Conservation (phyloP, 2,888 invertebrate genomes). For the Drosophila pullipes region DNA sequence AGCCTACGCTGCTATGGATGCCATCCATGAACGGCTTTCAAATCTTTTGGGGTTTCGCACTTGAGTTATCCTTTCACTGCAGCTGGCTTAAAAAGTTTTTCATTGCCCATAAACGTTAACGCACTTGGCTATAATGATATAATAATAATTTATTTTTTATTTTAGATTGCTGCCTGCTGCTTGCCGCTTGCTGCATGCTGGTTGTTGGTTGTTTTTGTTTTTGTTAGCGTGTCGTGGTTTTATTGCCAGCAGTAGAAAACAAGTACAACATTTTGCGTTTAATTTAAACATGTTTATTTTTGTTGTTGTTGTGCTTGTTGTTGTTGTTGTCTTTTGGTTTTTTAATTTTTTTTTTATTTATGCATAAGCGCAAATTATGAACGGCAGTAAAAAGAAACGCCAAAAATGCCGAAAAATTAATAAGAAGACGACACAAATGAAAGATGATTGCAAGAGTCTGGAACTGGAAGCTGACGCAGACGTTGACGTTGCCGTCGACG, state of each 20-base stretch:
- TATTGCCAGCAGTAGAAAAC: conserved; percentile 52
- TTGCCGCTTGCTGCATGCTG: background rate
- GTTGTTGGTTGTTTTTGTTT: background rate
- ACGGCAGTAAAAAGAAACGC: conserved; percentile 45
- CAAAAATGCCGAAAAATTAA: conserved; percentile 44
- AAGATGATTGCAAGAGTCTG: conserved; percentile 1
- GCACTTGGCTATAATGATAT: conserved; percentile 70
- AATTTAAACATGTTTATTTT: conserved; percentile 53
- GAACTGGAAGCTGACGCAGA: conserved; percentile 66
- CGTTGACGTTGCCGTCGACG: conserved; percentile 16
- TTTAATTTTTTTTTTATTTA: conserved; percentile 24
- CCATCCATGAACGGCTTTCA: background rate
- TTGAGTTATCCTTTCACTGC: conserved; percentile 36
- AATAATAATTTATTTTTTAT: conserved; percentile 55
- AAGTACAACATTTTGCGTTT: conserved; percentile 60
- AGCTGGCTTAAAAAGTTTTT: conserved; percentile 47
- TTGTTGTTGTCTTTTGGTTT: background rate
- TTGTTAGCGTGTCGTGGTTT: conserved; percentile 46
- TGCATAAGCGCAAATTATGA: conserved; percentile 71
- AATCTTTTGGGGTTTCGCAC: conserved; percentile 13
- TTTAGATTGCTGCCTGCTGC: conserved; percentile 19
- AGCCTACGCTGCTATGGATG: background rate
- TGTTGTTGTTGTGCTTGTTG: background rate
- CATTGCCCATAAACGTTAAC: conserved; percentile 77
- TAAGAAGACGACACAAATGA: conserved; percentile 43